phyloP scores from a whole-genome alignment of 2,888 invertebrate species.

The Ophioninae sp. region DNA sequence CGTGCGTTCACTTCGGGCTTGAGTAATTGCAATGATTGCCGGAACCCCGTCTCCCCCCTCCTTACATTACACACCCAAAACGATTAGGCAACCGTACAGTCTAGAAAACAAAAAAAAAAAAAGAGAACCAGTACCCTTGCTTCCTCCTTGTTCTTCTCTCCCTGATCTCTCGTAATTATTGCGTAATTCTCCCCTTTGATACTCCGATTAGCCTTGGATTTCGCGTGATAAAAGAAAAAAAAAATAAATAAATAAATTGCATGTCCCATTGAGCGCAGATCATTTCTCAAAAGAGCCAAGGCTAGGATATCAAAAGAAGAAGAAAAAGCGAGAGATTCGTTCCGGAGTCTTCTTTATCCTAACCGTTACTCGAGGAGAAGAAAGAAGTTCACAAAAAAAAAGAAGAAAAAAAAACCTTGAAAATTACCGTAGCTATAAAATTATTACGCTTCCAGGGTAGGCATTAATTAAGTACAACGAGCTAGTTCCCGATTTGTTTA shows the following conservation, averaged over 20 bases:
- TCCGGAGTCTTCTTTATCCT: neutral
- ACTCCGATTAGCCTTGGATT: neutral
- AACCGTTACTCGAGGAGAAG: neutral
- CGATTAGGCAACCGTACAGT: slow-evolving; percentile 31
- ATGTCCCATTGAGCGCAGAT: slow-evolving; percentile 2
- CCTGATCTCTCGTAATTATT: slow-evolving; percentile 21
- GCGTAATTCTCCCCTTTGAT: slow-evolving; percentile 11
- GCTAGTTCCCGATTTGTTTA: slow-evolving; percentile 11
- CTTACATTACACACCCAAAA: neutral
- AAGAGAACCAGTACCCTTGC: neutral
- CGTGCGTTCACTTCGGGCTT: slow-evolving; percentile 39
- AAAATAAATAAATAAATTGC: slow-evolving; percentile 6
- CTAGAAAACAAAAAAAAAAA: slow-evolving; percentile 8
- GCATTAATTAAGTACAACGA: neutral
- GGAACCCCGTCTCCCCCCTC: slow-evolving; percentile 17
- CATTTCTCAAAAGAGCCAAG: slow-evolving; percentile 11
- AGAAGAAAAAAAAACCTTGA: neutral
- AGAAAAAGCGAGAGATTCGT: slow-evolving; percentile 1
- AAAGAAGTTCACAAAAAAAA: neutral
- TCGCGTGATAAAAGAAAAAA: slow-evolving; percentile 1
- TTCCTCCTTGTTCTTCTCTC: neutral
- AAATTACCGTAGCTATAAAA: neutral
- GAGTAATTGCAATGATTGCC: slow-evolving; percentile 50
- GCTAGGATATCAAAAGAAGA: slow-evolving; percentile 14
- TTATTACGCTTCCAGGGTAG: neutral